Conservation (phyloP, 2,113 vertebrate genomes). For the Hyaena hyaena region DNA sequence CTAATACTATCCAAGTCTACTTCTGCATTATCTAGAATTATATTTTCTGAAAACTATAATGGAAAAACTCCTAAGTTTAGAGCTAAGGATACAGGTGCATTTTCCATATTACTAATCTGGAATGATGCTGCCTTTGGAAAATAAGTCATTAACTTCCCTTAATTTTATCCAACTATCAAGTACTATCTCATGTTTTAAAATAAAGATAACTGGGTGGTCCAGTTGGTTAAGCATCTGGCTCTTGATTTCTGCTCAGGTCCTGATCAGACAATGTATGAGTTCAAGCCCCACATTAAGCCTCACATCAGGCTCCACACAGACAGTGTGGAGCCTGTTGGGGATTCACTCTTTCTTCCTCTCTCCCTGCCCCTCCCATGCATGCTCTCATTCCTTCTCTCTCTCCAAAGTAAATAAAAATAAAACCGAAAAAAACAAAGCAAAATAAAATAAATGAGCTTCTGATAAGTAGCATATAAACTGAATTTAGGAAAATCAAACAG, state of each 20-base stretch:
- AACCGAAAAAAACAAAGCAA: too few species aligned
- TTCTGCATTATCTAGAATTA: not conserved
- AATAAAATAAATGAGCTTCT: not conserved
- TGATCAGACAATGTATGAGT: too few species aligned
- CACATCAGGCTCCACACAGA: too few species aligned
- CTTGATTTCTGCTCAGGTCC: too few species aligned
- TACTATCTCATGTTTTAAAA: not conserved
- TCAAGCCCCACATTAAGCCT: too few species aligned
- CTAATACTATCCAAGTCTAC: not conserved
- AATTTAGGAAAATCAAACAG: not conserved
- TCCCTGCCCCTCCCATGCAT: too few species aligned
- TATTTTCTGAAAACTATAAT: not conserved
- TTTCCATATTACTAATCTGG: not conserved
- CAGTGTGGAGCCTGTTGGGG: too few species aligned
- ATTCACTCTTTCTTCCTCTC: too few species aligned
- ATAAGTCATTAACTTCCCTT: not conserved
- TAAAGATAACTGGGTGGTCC: not conserved
- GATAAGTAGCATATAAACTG: not conserved
- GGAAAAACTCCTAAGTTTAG: not conserved
- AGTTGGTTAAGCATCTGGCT: too few species aligned
- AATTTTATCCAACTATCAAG: not conserved
- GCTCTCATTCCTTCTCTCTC: too few species aligned
- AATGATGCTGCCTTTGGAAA: not conserved
- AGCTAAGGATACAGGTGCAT: not conserved
- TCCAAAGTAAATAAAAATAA: too few species aligned